Evolutionary conservation across 2,113 vertebrate species (phyloP).

Genomic region (Phrynosoma platyrhinos): DNA sequence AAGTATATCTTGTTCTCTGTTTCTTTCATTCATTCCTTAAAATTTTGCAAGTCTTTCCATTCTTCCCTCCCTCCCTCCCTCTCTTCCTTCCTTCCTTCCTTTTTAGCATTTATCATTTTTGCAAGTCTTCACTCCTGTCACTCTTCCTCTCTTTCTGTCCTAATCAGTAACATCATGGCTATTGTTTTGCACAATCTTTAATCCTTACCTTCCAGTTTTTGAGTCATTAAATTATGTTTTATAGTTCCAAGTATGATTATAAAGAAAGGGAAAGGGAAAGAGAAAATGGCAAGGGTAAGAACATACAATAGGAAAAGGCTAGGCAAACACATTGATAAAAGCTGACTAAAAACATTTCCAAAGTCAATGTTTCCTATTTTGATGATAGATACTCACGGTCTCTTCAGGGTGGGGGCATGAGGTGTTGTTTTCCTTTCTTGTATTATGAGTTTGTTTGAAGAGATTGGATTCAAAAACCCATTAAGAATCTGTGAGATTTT

Average conservation of each 20-base stretch:
- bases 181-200: conserved; percentile 8
- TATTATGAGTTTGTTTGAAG: neutral
- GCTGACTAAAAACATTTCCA: no score
- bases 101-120: conserved; percentile 69
- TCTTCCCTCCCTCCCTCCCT: neutral
- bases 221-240: no score
- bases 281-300: no score
- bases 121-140: conserved; percentile 49
- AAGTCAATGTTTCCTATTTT: neutral
- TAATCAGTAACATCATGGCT: conserved; percentile 48
- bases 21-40: conserved; percentile 69
- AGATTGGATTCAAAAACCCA: neutral
- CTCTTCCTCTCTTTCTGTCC: conserved; percentile 46
- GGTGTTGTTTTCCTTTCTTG: neutral
- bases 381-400: neutral
- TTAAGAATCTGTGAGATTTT: neutral
- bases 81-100: conserved; percentile 26
- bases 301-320: no score
- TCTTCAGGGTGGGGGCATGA: neutral
- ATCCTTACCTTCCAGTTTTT: neutral
- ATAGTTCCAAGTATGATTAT: neutral
- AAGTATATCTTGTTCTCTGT: neutral
- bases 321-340: no score
- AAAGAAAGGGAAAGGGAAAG: no score
- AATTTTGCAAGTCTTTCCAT: conserved; percentile 71